A percentile compares a stretch with the other conserved stretches of the same genome.
Evolutionary conservation across 92 coral and sea anemone species (phyloP).

Genomic region (Epizoanthus scotinus): DNA sequence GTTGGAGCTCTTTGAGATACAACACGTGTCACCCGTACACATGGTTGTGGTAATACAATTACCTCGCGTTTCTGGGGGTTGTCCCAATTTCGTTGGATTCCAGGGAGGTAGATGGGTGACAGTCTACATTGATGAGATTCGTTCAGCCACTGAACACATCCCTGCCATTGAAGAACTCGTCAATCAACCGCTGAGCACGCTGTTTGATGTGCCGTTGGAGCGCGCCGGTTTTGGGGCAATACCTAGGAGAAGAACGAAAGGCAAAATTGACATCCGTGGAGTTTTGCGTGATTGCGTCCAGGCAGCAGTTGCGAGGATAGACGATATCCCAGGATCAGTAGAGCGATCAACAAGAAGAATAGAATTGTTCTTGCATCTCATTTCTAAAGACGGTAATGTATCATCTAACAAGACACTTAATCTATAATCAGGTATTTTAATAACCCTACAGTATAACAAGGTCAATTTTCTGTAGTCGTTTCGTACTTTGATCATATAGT

Average conservation of each 20-base stretch:
- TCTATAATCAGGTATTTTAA: no score
- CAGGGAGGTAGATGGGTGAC: conserved; percentile 79
- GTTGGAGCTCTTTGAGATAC: not conserved
- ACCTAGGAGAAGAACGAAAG: conserved; percentile 20
- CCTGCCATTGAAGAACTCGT: conserved; percentile 58
- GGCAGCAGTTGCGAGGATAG: conserved; percentile 84
- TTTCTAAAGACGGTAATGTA: conserved; percentile 49
- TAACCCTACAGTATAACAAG: no score
- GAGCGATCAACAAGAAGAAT: conserved; percentile 77
- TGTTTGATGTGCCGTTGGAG: conserved; percentile 40
- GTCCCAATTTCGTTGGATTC: conserved; percentile 64
- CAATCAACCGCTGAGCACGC: conserved; percentile 65
- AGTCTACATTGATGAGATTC: conserved; percentile 76
- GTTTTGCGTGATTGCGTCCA: conserved; percentile 73
- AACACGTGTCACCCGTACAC: conserved; percentile 33
- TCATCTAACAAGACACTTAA: not conserved
- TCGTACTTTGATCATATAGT: no score
- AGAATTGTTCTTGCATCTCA: conserved; percentile 61
- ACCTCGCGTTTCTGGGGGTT: conserved; percentile 72
- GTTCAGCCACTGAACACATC: conserved; percentile 57
- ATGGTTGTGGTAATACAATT: conserved; percentile 68
- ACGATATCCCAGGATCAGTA: conserved; percentile 56
- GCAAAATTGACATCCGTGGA: conserved; percentile 46
- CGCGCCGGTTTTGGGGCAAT: conserved; percentile 4
- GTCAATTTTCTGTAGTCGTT: no score